phyloP scores from a whole-genome alignment of 2,113 vertebrate species.

The Notothenia coriiceps region DNA sequence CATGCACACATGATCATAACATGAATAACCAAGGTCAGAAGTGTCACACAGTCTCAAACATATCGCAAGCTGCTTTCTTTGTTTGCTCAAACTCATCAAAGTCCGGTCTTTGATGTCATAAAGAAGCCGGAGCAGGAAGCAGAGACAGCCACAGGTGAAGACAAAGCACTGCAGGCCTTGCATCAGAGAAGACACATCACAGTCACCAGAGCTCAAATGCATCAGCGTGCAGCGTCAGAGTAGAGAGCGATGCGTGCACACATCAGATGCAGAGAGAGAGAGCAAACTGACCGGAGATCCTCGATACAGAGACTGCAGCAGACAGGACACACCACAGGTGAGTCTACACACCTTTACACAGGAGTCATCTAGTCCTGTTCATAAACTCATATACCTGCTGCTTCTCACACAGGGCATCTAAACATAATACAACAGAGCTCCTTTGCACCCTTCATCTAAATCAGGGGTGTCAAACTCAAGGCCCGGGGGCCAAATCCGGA shows the following conservation, averaged over 20 bases:
- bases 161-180: constrained; percentile 41
- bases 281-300: constrained; percentile 95
- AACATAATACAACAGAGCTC: no score
- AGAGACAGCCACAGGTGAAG: constrained; percentile 53
- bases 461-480: no score
- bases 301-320: constrained; percentile 91
- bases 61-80: constrained; percentile 14
- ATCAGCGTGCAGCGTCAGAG: constrained; percentile 35
- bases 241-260: constrained; percentile 40
- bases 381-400: no score
- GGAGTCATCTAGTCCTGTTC: constrained; percentile 40
- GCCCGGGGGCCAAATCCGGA: no score
- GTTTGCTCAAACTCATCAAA: constrained; percentile 51
- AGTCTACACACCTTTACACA: constrained; percentile 50
- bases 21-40: no score
- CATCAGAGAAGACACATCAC: constrained; percentile 13
- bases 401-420: no score
- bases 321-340: constrained; percentile 75
- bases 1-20: no score
- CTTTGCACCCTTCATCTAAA: no score
- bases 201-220: constrained; percentile 41
- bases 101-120: constrained; percentile 65
- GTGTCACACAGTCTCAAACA: constrained; percentile 5
- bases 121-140: constrained; percentile 46
- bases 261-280: constrained; percentile 60